These are phyloP conservation scores for Dipodomys stephensi DNA, from an alignment of 2,113 vertebrate species.

Conservation along the genomic window DNA sequence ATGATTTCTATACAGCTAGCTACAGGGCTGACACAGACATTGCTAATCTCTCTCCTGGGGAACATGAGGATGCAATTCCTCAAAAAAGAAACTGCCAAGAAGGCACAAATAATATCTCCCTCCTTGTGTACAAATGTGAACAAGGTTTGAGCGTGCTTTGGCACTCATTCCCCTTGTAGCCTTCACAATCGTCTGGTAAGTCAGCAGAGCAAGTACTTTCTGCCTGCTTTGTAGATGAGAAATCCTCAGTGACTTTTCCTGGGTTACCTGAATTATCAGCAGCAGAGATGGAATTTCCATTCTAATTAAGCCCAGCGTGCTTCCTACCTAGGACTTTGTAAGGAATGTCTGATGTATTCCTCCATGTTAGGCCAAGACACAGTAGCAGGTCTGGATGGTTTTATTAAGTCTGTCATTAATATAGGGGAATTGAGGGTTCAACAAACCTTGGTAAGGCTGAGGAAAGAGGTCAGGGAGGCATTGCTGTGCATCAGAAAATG, in stretches of 20 bases:
- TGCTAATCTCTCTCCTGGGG: not conserved
- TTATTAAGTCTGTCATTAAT: not conserved
- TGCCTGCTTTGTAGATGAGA: constrained; percentile 8
- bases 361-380: not conserved
- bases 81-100: constrained; percentile 13
- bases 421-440: not conserved
- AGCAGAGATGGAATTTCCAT: constrained; percentile 8
- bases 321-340: not conserved
- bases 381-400: not conserved
- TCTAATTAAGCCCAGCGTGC: not conserved
- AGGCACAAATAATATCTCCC: not conserved
- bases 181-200: not conserved
- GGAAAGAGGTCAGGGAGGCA: not conserved
- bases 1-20: not conserved
- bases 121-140: constrained; percentile 15
- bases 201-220: constrained; percentile 11
- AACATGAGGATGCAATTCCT: not conserved
- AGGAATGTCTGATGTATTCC: not conserved
- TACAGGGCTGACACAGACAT: not conserved
- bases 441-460: not conserved
- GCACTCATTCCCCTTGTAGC: not conserved
- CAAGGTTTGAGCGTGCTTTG: not conserved
- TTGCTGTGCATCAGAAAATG: not conserved
- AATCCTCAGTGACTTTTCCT: not conserved
- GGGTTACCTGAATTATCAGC: not conserved